phyloP scores from a whole-genome alignment of 2,888 invertebrate species.

The Notodonta ziczac region DNA sequence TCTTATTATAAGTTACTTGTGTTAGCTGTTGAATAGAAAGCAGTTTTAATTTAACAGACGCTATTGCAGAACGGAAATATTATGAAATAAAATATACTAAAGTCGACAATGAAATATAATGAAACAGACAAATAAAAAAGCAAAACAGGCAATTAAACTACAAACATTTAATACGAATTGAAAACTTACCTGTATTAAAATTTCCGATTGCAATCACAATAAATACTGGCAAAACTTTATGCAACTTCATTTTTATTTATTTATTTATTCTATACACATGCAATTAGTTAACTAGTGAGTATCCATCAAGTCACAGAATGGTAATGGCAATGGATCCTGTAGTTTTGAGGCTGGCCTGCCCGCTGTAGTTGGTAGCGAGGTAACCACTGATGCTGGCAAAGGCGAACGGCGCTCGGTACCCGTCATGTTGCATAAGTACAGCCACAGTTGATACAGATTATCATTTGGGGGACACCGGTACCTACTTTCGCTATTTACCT shows the following conservation, averaged over 20 bases:
- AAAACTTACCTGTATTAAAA: conserved; percentile 50
- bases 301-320: conserved; percentile 20
- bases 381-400: conserved; percentile 63
- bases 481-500: conserved; percentile 74
- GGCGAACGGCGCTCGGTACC: conserved; percentile 53
- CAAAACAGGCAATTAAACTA: neutral
- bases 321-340: conserved; percentile 22
- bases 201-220: conserved; percentile 47
- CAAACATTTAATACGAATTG: neutral
- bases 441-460: conserved; percentile 77
- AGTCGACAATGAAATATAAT: conserved; percentile 7
- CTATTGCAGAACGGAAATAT: conserved; percentile 3
- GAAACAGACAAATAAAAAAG: neutral
- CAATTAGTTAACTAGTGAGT: conserved; percentile 7
- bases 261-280: conserved; percentile 24
- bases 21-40: conserved; percentile 1
- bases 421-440: conserved; percentile 73
- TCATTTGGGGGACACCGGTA: conserved; percentile 81
- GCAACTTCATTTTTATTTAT: conserved; percentile 42
- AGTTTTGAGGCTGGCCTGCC: conserved; percentile 28
- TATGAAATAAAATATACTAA: conserved; percentile 6
- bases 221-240: conserved; percentile 38
- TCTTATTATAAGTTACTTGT: neutral
- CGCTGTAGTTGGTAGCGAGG: conserved; percentile 53
- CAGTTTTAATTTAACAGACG: conserved; percentile 6